Conservation (phyloP, 1,140 invertebrate genomes). For the Piezodorus guildinii region DNA sequence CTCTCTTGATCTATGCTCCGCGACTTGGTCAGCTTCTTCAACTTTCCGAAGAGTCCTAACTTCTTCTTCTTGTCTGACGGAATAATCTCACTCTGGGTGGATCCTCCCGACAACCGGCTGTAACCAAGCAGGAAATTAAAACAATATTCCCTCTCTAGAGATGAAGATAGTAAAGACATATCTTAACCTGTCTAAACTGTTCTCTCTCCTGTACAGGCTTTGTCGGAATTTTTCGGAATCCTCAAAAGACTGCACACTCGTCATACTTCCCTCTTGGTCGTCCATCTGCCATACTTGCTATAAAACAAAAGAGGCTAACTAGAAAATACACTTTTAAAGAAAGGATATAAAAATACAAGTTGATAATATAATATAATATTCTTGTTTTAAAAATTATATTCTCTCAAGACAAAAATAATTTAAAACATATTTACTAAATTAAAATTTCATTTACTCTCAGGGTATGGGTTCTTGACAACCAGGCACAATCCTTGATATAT, state of each 20-base stretch:
- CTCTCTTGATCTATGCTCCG: constrained; percentile 51
- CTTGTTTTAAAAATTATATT: too few relatives aligned
- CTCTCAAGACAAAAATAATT: too few relatives aligned
- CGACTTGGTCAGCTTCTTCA: constrained; percentile 75
- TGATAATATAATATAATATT: too few relatives aligned
- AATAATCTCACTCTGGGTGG: constrained; percentile 69
- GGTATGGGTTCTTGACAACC: too few relatives aligned
- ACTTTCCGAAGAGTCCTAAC: constrained; percentile 68
- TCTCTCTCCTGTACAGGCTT: constrained; percentile 44
- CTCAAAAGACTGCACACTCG: constrained; percentile 65
- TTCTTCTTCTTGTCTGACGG: constrained; percentile 65
- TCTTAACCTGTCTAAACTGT: constrained; percentile 56
- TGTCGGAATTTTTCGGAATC: constrained; percentile 42
- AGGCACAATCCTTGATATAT: too few relatives aligned
- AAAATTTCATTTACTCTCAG: too few relatives aligned
- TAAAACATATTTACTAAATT: too few relatives aligned
- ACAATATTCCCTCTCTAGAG: background rate
- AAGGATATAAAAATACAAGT: too few relatives aligned
- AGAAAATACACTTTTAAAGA: constrained; percentile 8
- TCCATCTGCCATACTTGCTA: constrained; percentile 33
- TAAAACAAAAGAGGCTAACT: constrained; percentile 21
- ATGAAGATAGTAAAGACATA: background rate
- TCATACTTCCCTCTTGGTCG: constrained; percentile 54
- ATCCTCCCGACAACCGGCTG: constrained; percentile 66
- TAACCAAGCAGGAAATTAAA: constrained; percentile 25